A percentile compares a stretch with the other conserved stretches of the same genome.
phyloP scores from a whole-genome alignment of 2,888 invertebrate genomes.

The Augochlorella aurata region DNA sequence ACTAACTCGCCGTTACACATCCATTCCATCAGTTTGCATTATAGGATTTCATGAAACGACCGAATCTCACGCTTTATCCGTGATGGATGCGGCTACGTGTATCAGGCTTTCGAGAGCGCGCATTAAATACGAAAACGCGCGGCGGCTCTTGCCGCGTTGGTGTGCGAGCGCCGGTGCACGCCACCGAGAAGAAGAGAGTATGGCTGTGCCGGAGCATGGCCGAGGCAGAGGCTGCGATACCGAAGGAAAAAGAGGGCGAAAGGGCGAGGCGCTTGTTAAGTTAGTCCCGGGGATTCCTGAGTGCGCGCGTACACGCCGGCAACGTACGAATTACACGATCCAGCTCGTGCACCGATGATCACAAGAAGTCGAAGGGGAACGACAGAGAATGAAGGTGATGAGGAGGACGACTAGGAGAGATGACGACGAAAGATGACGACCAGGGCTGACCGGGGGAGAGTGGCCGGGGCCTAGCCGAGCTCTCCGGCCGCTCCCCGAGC shows the following conservation, averaged over 20 bases:
- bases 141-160: background rate
- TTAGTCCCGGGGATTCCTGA: slow-evolving; percentile 73
- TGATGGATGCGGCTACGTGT: slow-evolving; percentile 36
- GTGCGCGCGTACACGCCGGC: slow-evolving; percentile 56
- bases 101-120: slow-evolving; percentile 36
- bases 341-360: slow-evolving; percentile 47
- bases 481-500: too few relatives aligned
- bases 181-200: background rate
- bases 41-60: slow-evolving; percentile 42
- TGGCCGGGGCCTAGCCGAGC: too few relatives aligned
- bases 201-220: background rate
- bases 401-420: slow-evolving; percentile 45
- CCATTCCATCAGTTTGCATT: slow-evolving; percentile 28
- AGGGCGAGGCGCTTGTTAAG: slow-evolving; percentile 76
- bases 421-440: slow-evolving; percentile 57
- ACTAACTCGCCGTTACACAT: slow-evolving; percentile 46
- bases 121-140: slow-evolving; percentile 53
- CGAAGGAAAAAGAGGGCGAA: slow-evolving; percentile 47
- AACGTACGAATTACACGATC: slow-evolving; percentile 76
- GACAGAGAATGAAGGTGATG: slow-evolving; percentile 41
- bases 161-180: background rate
- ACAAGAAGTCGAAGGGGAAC: slow-evolving; percentile 8
- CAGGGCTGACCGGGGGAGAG: too few relatives aligned
- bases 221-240: background rate
- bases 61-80: slow-evolving; percentile 47